These are phyloP conservation scores for Cheiracanthium punctorium DNA, from an alignment of 2,888 invertebrate genomes.

Conservation along the genomic window DNA sequence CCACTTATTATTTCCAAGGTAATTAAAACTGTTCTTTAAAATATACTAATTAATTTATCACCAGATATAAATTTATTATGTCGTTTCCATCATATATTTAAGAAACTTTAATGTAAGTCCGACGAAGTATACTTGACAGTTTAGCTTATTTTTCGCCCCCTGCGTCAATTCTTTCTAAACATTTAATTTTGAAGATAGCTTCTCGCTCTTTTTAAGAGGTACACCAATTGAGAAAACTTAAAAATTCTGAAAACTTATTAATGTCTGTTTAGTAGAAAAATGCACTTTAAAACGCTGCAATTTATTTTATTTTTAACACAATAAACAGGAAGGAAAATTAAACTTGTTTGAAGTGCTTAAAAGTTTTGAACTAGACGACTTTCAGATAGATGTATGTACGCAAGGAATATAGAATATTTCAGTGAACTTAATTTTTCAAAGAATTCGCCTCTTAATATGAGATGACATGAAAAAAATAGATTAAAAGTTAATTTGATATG, in stretches of 20 bases:
- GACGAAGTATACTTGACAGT: not conserved
- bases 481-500: no score
- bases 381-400: no score
- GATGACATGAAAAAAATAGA: no score
- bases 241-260: not conserved
- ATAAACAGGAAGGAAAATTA: not conserved
- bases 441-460: no score
- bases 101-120: not conserved
- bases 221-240: not conserved
- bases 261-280: not conserved
- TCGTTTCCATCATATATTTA: no score
- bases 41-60: no score
- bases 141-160: not conserved
- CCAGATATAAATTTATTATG: no score
- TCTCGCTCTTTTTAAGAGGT: not conserved
- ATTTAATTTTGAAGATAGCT: not conserved
- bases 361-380: not conserved
- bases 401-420: no score
- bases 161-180: not conserved
- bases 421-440: no score
- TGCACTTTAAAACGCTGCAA: not conserved
- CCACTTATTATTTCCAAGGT: no score
- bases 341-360: not conserved
- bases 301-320: not conserved
- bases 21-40: no score